Base-by-base conservation (phyloP, 2,113 vertebrate species). In the Gambusia holbrooki region DNA sequence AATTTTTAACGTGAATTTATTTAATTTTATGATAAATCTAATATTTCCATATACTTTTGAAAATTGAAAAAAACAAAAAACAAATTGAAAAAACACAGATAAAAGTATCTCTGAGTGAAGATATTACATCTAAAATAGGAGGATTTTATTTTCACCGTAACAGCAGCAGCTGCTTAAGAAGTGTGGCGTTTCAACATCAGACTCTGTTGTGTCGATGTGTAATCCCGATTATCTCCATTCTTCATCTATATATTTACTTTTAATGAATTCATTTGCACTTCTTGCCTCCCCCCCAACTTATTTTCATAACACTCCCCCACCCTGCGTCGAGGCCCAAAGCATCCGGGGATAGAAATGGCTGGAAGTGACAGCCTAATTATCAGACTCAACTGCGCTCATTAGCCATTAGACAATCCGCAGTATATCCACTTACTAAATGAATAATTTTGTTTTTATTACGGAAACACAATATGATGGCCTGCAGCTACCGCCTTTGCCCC, bases 401-500 rank as follows among this genome's bases (percentile, higher is more conserved):
- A 94, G 90, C 92, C 93, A 93, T 95, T 94, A 95, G 94, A 95
- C 93, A 93, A 93, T 93, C 88, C 93, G 92, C 92, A 93, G 93
- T 94, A 94, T 92, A 92, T 94, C 93, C 87, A 93, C 92, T 91
- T 90, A 86, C 94, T 94, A 94, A 95, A 94, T 95, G 93, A 95
- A 94, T 96, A 94, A 95, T 95, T 95, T 93, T 94, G 94, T 94
- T 94, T 94, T 92, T 93, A 95, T 95, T 94, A 95, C 86, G 84
- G 92, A 80, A 93, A 92, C 93, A 92, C 85, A 93, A 91, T 94
- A 92, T 94, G 91, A 93, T 93, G 93, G 93, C 95, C 93, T 84
- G 90, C 90, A 94, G 95, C 94, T 86, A 94, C 89, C 90, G 92
- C 90, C 88, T 88, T 86, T 83, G 51, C 51, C 51, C 19, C 82